Base-by-base conservation (phyloP, 2,797 vertebrate genomes). In the Falco berigora region DNA sequence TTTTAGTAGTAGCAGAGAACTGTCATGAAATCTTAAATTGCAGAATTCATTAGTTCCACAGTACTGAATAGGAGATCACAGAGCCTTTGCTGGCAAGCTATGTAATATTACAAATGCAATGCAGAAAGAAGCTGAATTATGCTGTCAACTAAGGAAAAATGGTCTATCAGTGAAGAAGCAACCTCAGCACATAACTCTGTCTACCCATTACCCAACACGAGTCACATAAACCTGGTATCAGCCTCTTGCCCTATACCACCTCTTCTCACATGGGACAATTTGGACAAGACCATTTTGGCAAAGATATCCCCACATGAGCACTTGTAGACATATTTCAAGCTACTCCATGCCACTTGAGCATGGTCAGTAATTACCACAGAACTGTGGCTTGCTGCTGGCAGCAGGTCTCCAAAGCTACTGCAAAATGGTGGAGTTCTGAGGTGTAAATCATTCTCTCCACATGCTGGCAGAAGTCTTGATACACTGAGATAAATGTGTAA, bases 311-410 rank as follows among this genome's bases (percentile, higher is more conserved):
- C 34, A 25, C 13, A 7, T 16, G 25, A 53, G 20, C 38, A 38
- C 11, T 63, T 36, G 13, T 10, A 12, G 24, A 24, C 5, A 1
- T 53, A 34, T 30, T 74, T 53, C 62, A 61, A 75, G 27, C 14
- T 23, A 21, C 34, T 64, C 23, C 15, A 3, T 50, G 22, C 14
- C 46, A 32, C 55, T 14, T 34, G 36, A 66, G 46, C 15, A 50
- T 2, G 4, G 34, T 27, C 44, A 27, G 10, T 47, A 38, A 22
- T 34, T n/a, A 55, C 21, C 3, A 1, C 1, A 4, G 53, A 72
- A 20, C 14, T 28, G 11, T 40, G 49, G 6, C 30, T 73, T 42
- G 14, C 20, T 56, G 55, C 16, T 44, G n/a, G 42, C 22, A 62
- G 20, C 55, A 76, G 21, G 14, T 86, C 27, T 52, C 38, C 76